A percentile compares a stretch with the other conserved stretches of the same genome.
phyloP scores from a whole-genome alignment of 2,888 invertebrate species.

The Heliconius aoede region DNA sequence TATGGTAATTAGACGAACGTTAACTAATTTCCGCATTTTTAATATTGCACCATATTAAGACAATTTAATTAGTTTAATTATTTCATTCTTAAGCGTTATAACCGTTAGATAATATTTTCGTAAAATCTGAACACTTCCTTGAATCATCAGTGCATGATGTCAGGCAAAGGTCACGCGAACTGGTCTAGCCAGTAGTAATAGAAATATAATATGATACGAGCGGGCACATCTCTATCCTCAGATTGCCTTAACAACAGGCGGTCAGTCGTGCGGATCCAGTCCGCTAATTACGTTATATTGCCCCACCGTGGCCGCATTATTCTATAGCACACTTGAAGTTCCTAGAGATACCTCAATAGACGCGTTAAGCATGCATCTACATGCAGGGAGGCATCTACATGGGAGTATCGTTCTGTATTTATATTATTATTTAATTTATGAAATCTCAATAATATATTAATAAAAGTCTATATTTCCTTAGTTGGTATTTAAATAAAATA shows the following conservation, averaged over 20 bases:
- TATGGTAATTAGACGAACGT: constrained; percentile 9
- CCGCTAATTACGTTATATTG: constrained; percentile 53
- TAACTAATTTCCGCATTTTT: constrained; percentile 15
- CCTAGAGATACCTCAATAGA: constrained; percentile 24
- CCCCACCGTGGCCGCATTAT: constrained; percentile 52
- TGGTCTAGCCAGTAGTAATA: constrained; percentile 24
- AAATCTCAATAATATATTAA: no score
- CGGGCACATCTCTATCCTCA: constrained; percentile 32
- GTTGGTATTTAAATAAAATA: no score
- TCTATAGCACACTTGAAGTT: constrained; percentile 38
- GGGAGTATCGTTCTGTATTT: not conserved
- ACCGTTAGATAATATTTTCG: constrained; percentile 14
- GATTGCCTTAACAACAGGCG: constrained; percentile 51
- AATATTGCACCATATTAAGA: not conserved
- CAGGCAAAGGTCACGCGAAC: constrained; percentile 30
- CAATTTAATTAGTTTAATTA: not conserved
- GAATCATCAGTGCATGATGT: constrained; percentile 25
- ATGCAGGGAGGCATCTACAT: no score
- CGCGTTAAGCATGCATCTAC: not conserved
- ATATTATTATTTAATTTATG: not conserved
- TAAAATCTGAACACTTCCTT: not conserved
- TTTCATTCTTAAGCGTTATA: constrained; percentile 12
- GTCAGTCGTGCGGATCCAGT: constrained; percentile 48
- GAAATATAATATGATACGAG: constrained; percentile 28
- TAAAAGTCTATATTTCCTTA: no score